These are phyloP conservation scores for Ochropacha duplaris DNA, from an alignment of 2,888 invertebrate species.

Conservation along the genomic window DNA sequence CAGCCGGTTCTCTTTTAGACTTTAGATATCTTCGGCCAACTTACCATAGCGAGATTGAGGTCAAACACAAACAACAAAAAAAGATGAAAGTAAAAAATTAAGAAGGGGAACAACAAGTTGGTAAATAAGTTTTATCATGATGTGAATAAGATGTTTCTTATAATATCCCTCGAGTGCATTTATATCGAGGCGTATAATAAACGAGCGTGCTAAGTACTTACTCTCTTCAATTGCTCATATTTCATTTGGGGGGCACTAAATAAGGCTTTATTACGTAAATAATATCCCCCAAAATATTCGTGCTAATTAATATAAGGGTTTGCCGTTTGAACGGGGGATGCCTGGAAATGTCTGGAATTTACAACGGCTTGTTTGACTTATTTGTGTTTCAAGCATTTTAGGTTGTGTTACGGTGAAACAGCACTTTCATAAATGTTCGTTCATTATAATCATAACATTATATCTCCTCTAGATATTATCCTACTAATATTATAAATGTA, in stretches of 20 bases:
- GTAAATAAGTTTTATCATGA: background rate
- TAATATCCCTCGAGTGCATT: constrained; percentile 8
- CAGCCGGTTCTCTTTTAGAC: no score
- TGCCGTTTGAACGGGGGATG: constrained; percentile 52
- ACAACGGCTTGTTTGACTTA: constrained; percentile 39
- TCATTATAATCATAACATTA: no score
- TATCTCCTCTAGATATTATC: no score
- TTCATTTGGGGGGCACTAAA: constrained; percentile 76
- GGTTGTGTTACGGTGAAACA: constrained; percentile 20
- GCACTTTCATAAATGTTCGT: no score
- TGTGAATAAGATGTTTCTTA: constrained; percentile 7
- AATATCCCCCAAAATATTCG: constrained; percentile 78
- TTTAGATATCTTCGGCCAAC: no score
- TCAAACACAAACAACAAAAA: no score
- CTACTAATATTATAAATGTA: no score
- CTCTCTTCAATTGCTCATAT: constrained; percentile 75
- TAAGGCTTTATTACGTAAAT: constrained; percentile 81
- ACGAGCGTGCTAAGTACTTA: constrained; percentile 64
- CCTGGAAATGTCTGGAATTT: constrained; percentile 46
- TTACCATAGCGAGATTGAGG: no score
- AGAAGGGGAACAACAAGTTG: background rate
- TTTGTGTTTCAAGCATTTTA: constrained; percentile 35
- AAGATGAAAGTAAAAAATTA: background rate
- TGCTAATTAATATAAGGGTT: constrained; percentile 79
- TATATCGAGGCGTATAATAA: constrained; percentile 35